Conservation (phyloP, 92 coral and sea anemone genomes). For the Siderastrea siderea region DNA sequence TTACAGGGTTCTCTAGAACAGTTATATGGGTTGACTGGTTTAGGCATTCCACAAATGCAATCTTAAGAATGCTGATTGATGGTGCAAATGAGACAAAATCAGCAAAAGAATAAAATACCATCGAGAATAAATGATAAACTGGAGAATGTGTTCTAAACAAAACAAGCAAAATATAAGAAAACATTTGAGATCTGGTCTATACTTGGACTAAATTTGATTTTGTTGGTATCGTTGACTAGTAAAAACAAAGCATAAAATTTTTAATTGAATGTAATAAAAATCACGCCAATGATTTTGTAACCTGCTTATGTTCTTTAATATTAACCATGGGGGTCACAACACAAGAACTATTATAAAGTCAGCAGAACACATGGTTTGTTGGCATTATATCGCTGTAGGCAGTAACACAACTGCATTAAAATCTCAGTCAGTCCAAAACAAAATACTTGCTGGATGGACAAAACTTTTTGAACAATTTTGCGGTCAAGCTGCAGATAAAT, state of each 20-base stretch:
- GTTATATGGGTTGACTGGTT: neutral
- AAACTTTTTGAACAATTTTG: neutral
- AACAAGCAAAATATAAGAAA: neutral
- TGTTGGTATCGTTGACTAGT: neutral
- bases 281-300: neutral
- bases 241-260: neutral
- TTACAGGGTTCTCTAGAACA: conserved; percentile 5
- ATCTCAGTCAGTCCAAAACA: neutral
- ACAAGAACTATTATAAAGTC: neutral
- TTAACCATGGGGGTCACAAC: neutral
- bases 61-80: conserved; percentile 34
- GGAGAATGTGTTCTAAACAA: neutral
- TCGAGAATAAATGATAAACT: neutral
- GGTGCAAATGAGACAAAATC: neutral
- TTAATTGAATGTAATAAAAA: conserved; percentile 1
- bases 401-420: neutral
- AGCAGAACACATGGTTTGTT: neutral
- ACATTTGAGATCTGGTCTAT: neutral
- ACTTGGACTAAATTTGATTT: neutral
- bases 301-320: conserved; percentile 12
- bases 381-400: neutral
- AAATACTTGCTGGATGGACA: neutral
- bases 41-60: conserved; percentile 38
- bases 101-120: neutral
- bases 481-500: neutral